These are phyloP conservation scores for Esox niger DNA, from an alignment of 2,113 vertebrate species.

Conservation along the genomic window DNA sequence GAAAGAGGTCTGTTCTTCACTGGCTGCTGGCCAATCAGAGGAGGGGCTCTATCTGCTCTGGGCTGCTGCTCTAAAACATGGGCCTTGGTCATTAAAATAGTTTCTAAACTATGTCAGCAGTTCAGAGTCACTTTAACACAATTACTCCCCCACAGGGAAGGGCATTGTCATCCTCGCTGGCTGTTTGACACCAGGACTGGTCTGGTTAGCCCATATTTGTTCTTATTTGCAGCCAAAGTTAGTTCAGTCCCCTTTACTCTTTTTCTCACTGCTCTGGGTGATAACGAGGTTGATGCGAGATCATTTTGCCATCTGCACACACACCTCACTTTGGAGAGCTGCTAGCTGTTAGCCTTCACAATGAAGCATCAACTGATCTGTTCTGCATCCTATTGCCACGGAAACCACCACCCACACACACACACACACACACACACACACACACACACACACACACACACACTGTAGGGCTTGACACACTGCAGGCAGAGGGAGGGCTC, in stretches of 20 bases:
- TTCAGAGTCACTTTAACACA: slow-evolving; percentile 41
- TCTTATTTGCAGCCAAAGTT: background rate
- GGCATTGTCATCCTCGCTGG: slow-evolving; percentile 34
- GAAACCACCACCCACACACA: slow-evolving; percentile 10
- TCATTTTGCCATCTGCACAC: slow-evolving; percentile 27
- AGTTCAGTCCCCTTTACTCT: background rate
- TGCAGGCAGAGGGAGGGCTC: background rate
- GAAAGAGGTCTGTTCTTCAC: background rate
- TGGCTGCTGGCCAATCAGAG: slow-evolving; percentile 23
- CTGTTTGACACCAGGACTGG: slow-evolving; percentile 25
- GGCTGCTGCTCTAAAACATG: slow-evolving; percentile 18
- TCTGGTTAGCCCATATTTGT: background rate
- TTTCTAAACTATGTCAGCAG: slow-evolving; percentile 43
- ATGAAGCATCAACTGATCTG: slow-evolving; percentile 9
- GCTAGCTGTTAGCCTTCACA: slow-evolving; percentile 29
- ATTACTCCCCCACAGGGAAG: slow-evolving; percentile 25
- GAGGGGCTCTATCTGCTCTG: background rate
- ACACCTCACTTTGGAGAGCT: slow-evolving; percentile 26
- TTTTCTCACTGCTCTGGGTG: slow-evolving; percentile 21
- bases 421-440: slow-evolving; percentile 1
- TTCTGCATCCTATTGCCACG: slow-evolving; percentile 4
- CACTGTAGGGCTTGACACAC: slow-evolving; percentile 8
- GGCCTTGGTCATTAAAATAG: slow-evolving; percentile 44
- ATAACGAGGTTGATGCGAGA: slow-evolving; percentile 48
- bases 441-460: background rate